Evolutionary conservation across 2,113 vertebrate species (phyloP), one percentile per base, ranked within the genome.

Genomic region (Zapornia atra): DNA sequence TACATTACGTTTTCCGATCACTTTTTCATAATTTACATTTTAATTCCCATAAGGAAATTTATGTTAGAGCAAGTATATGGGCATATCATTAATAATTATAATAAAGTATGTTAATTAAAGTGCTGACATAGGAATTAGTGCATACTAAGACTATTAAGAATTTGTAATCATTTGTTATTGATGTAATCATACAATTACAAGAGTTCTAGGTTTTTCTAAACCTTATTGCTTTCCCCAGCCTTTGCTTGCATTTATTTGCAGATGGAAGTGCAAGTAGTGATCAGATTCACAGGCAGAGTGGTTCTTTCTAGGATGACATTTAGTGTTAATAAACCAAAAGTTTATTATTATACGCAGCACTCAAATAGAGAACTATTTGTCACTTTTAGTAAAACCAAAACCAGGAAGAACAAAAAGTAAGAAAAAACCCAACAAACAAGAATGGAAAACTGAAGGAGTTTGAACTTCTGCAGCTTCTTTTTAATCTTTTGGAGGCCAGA

Each of bases 191-290:
- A 42, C 3, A 4, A 20, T 79, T 51, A 59, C 78, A 15, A 72
- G 29, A 73, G 66, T 82, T 68, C 34, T 26, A 42, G 86, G 5
- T 29, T 57, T 86, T 90, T 73, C 60, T 91, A 82, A 86, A 65
- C 13, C 5, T 64, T 68, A 56, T 12, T 92, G 20, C 25, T 72
- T 80, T 92, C 16, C 31, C 22, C n/a, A 82, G 5, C 16, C 38
- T 90, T 92, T 82, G 20, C n/a, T 69, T 79, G 20, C 29, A 7
- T 77, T 88, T 94, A 54, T 91, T 92, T 92, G 66, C n/a, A 87
- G 29, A 83, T 92, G 33, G 66, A 91, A 86, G 65, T 59, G 24
- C 65, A 79, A 64, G 33, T 21, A 70, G 26, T 65, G 17, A 69
- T 94, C 10, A 77, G 64, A 71, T 86, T 82, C 59, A 56, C 15